phyloP scores from a whole-genome alignment of 2,113 vertebrate species.

The Eira barbara region DNA sequence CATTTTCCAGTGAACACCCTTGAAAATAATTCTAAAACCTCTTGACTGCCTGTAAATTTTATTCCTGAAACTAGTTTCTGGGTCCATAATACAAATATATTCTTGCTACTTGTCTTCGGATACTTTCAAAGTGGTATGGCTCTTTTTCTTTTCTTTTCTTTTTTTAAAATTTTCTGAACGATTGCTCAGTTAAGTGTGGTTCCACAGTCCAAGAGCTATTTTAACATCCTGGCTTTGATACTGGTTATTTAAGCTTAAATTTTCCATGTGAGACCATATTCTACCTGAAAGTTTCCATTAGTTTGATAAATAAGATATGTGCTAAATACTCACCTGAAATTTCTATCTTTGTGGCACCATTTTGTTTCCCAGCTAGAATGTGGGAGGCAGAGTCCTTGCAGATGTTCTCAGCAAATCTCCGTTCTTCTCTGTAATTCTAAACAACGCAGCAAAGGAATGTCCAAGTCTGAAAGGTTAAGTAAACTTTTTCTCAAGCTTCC shows the following conservation, averaged over 20 bases:
- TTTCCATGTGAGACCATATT: slow-evolving; percentile 1
- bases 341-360: not conserved
- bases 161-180: slow-evolving; percentile 1
- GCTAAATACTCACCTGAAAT: not conserved
- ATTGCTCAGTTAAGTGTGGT: not conserved
- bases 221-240: slow-evolving; percentile 12
- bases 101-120: not conserved
- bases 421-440: slow-evolving; percentile 30
- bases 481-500: slow-evolving; percentile 26
- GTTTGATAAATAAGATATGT: not conserved
- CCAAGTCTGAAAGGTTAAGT: slow-evolving; percentile 27
- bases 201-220: not conserved
- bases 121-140: not conserved
- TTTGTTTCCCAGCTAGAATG: slow-evolving; percentile 15
- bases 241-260: not conserved
- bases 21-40: slow-evolving; percentile 57
- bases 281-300: slow-evolving; percentile 22
- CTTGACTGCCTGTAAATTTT: slow-evolving; percentile 16
- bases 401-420: not conserved
- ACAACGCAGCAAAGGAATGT: slow-evolving; percentile 14
- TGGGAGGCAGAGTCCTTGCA: not conserved
- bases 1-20: slow-evolving; percentile 57
- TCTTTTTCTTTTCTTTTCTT: not conserved
- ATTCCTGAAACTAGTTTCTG: slow-evolving; percentile 46
- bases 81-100: slow-evolving; percentile 20